Percentiles rank a stretch among this genome's conserved stretches.
phyloP scores from a whole-genome alignment of 2,797 vertebrate species.

The Miichthys miiuy region DNA sequence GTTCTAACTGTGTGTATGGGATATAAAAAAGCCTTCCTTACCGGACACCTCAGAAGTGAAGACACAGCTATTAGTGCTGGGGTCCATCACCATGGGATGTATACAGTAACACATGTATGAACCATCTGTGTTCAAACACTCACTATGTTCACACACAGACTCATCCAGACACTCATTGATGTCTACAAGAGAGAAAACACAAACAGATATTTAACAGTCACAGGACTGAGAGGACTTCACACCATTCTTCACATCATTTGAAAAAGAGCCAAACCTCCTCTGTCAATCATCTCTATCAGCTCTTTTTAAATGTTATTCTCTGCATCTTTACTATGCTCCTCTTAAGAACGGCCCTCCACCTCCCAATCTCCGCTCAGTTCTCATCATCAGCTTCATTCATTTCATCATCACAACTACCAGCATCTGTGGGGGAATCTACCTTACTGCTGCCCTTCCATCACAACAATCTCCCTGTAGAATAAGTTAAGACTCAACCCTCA shows the following conservation, averaged over 20 bases:
- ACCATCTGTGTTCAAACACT: conserved; percentile 94
- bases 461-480: no score
- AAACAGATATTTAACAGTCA: neutral
- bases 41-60: conserved; percentile 83
- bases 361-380: no score
- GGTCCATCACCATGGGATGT: conserved; percentile 89
- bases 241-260: neutral
- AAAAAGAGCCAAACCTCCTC: no score
- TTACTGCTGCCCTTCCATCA: no score
- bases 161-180: conserved; percentile 95
- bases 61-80: conserved; percentile 86
- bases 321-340: no score
- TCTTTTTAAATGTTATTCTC: no score
- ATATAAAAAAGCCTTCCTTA: conserved; percentile 59
- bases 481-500: no score
- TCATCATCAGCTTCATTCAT: no score
- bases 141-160: conserved; percentile 89
- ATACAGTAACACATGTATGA: conserved; percentile 96
- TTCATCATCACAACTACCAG: no score
- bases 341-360: no score
- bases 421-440: no score
- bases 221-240: neutral
- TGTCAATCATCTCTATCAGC: no score
- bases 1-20: neutral
- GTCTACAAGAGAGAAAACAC: conserved; percentile 80